Base-by-base conservation (phyloP, 2,113 vertebrate genomes). In the Nannobrachium achirus region DNA sequence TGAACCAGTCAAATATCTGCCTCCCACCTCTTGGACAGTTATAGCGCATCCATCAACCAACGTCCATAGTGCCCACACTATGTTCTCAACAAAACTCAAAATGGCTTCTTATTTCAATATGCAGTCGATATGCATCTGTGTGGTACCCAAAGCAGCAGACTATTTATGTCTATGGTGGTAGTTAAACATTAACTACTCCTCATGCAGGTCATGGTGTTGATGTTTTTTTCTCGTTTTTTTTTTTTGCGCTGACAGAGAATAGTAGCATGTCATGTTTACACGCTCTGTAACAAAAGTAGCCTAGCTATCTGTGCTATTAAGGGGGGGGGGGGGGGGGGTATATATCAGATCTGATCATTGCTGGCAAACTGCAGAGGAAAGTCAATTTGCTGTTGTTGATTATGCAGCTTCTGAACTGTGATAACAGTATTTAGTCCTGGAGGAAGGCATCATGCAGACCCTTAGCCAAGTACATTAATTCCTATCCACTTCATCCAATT, bases 371-470 rank as follows among this genome's bases (percentile, higher is more conserved):
- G 48, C 82, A 72, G 81, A 62, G 40, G 41, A 67, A 48, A 73
- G 75, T 75, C 71, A 71, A 82, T 82, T 77, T 63, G 10, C 58
- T 50, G 59, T 56, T 81, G 82, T 66, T 80, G 67, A 86, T 64
- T 75, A 73, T 69, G 58, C 44, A 55, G 16, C 18, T 18, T 53
- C 69, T 73, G 64, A 75, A 68, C 61, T 75, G 50, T 78, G 81
- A 88, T 88, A 88, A 84, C 65, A 84, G 69, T 76, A 79, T 85
- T n/a, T 79, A 82, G 85, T 81, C 77, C 78, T 66, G 8, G 59
- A 66, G 71, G 76, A 87, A 86, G 65, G 75, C 25, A 33, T 67
- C 73, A 74, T 84, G 74, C 73, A 48, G 62, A 56, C 42, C 57
- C 41, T 64, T 66, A 81, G 56, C 71, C 49, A 79, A 75, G 66